Conservation (phyloP, 2,113 vertebrate species). For the Zingel zingel region DNA sequence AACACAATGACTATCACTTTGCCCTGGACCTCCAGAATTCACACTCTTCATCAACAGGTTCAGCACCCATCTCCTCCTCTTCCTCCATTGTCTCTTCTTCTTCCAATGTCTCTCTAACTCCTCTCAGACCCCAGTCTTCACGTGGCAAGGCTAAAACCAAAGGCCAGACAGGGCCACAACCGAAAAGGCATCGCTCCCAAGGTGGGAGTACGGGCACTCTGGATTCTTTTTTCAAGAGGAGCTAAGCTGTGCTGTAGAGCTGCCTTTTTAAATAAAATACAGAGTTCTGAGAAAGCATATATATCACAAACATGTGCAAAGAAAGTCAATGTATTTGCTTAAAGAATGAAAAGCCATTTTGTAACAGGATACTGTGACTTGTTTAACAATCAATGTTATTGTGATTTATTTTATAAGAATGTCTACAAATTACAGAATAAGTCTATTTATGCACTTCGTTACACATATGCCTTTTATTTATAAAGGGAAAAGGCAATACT, state of each 20-base stretch:
- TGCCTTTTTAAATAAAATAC: neutral
- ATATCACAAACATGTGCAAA: neutral
- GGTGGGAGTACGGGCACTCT: slow-evolving; percentile 83
- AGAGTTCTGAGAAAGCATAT: neutral
- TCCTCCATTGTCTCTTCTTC: slow-evolving; percentile 4
- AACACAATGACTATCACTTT: slow-evolving; percentile 96
- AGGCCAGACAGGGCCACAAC: slow-evolving; percentile 75
- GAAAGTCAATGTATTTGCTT: neutral
- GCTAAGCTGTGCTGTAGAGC: slow-evolving; percentile 16
- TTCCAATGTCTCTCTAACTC: slow-evolving; percentile 15
- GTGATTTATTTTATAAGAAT: neutral
- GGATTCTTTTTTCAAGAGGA: slow-evolving; percentile 92
- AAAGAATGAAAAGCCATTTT: slow-evolving; percentile 8
- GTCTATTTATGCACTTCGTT: neutral
- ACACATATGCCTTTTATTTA: neutral
- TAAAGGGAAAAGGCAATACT: slow-evolving; percentile 2
- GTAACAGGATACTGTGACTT: too few relatives aligned
- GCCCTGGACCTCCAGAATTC: slow-evolving; percentile 93
- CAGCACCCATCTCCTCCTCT: slow-evolving; percentile 20
- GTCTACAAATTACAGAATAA: neutral
- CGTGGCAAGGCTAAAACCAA: slow-evolving; percentile 85
- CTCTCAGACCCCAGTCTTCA: slow-evolving; percentile 50
- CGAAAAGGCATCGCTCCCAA: slow-evolving; percentile 84
- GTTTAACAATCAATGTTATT: neutral
- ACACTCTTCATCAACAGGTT: slow-evolving; percentile 73